These are phyloP conservation scores for Drosophila novamexicana DNA, from an alignment of 1,140 invertebrate species.

Conservation along the genomic window DNA sequence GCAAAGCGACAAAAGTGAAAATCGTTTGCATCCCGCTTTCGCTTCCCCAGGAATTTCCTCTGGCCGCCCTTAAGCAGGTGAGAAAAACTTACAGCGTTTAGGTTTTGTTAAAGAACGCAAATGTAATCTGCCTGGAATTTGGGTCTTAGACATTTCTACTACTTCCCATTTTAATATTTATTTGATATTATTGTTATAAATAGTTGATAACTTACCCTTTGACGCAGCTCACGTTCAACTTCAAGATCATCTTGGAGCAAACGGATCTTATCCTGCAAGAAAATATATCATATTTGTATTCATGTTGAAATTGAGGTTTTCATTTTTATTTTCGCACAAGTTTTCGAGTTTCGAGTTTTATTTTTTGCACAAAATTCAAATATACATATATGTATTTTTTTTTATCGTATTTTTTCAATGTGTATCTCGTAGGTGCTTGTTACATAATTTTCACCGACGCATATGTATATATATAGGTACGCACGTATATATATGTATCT, in stretches of 20 bases:
- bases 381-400: conserved; percentile 41
- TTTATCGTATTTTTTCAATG: conserved; percentile 41
- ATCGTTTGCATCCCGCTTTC: conserved; percentile 49
- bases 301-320: conserved; percentile 29
- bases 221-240: conserved; percentile 97
- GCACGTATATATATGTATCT: conserved; percentile 45
- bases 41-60: conserved; percentile 31
- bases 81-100: conserved; percentile 1
- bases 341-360: conserved; percentile 5
- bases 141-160: background rate
- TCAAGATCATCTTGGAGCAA: conserved; percentile 98
- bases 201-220: conserved; percentile 91
- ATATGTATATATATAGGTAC: conserved; percentile 12
- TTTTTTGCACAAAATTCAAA: conserved; percentile 12
- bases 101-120: no score
- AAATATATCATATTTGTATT: conserved; percentile 48
- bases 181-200: no score
- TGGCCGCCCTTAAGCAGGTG: conserved; percentile 28
- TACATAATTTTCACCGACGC: conserved; percentile 54
- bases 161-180: background rate
- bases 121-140: background rate
- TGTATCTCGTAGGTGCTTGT: conserved; percentile 42
- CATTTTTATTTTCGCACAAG: conserved; percentile 21
- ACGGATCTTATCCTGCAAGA: conserved; percentile 98
- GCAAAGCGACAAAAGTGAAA: conserved; percentile 63